Evolutionary conservation across 2,888 invertebrate genomes (phyloP).

Genomic region (Biston betularia): DNA sequence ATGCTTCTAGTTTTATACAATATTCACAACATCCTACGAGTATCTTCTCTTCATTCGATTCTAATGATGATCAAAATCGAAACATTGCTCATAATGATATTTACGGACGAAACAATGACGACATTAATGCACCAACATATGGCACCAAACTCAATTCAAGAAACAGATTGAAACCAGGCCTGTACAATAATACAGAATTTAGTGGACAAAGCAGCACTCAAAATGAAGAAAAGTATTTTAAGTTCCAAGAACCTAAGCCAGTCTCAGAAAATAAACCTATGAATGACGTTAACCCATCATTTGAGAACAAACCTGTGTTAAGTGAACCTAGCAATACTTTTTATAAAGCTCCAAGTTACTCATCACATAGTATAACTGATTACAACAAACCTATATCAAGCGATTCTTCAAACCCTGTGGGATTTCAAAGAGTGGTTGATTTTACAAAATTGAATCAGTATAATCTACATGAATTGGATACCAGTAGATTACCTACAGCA

Average conservation of each 20-base stretch:
- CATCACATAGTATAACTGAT: slow-evolving; percentile 55
- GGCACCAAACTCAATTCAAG: slow-evolving; percentile 73
- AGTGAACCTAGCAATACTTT: slow-evolving; percentile 57
- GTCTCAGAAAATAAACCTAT: slow-evolving; percentile 49
- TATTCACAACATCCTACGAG: slow-evolving; percentile 63
- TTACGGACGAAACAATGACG: slow-evolving; percentile 53
- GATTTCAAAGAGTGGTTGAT: slow-evolving; percentile 74
- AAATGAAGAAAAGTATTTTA: slow-evolving; percentile 54
- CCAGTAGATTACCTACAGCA: slow-evolving; percentile 60
- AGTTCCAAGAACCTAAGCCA: slow-evolving; percentile 43
- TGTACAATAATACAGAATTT: slow-evolving; percentile 62
- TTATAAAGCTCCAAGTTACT: slow-evolving; percentile 58
- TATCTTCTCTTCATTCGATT: slow-evolving; percentile 62
- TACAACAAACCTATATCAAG: slow-evolving; percentile 52
- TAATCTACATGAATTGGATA: slow-evolving; percentile 63
- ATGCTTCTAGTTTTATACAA: slow-evolving; percentile 61
- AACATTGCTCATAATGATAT: slow-evolving; percentile 54
- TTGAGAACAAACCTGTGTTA: slow-evolving; percentile 57
- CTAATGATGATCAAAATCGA: slow-evolving; percentile 54
- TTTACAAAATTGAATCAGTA: slow-evolving; percentile 70
- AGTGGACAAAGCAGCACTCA: slow-evolving; percentile 58
- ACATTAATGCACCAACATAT: slow-evolving; percentile 65
- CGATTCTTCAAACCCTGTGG: slow-evolving; percentile 53
- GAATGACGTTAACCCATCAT: slow-evolving; percentile 52
- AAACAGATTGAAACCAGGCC: slow-evolving; percentile 58